These are phyloP conservation scores for Callyntrura sp. DNA, from an alignment of 2,888 invertebrate genomes.

Conservation along the genomic window DNA sequence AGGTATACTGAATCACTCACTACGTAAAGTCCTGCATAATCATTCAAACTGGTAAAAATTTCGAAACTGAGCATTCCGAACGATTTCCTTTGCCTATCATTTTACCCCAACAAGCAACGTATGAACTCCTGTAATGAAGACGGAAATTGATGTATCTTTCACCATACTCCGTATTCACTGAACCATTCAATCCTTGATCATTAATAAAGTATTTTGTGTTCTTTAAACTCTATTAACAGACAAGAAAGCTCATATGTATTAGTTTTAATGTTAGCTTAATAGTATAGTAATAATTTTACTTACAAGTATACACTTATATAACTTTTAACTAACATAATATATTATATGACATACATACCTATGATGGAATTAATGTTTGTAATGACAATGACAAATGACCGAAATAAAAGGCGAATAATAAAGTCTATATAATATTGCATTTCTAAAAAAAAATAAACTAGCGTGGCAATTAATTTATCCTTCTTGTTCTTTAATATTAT, in stretches of 20 bases:
- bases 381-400: conserved; percentile 55
- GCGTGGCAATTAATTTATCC: too few relatives aligned
- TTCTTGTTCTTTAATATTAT: too few relatives aligned
- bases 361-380: conserved; percentile 52
- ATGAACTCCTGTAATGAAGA: neutral
- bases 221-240: neutral
- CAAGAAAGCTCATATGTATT: conserved; percentile 39
- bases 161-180: too few relatives aligned
- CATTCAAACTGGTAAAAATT: too few relatives aligned
- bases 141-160: too few relatives aligned
- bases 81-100: too few relatives aligned
- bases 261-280: conserved; percentile 31
- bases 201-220: conserved; percentile 16
- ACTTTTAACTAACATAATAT: neutral
- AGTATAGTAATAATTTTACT: conserved; percentile 7
- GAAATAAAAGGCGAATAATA: conserved; percentile 52
- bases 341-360: too few relatives aligned
- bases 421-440: neutral
- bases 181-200: too few relatives aligned
- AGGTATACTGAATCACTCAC: too few relatives aligned
- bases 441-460: neutral
- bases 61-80: too few relatives aligned
- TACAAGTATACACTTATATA: conserved; percentile 37
- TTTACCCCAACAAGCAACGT: too few relatives aligned
- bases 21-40: too few relatives aligned